These are phyloP conservation scores for Nomada flava DNA, from an alignment of 2,888 invertebrate genomes.

Conservation along the genomic window DNA sequence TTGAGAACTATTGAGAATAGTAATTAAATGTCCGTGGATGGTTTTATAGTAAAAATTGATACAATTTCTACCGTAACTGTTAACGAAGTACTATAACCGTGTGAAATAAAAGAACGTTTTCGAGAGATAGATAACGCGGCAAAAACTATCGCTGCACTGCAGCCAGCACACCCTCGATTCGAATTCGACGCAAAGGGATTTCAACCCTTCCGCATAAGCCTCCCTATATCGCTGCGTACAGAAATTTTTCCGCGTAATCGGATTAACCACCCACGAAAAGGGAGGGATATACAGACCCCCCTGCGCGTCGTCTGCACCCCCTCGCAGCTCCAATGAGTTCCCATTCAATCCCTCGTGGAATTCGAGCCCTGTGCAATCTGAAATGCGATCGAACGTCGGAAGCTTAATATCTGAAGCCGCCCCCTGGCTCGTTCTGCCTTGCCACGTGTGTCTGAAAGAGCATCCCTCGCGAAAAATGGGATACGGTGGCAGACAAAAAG, in stretches of 20 bases:
- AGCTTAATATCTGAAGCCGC: slow-evolving; percentile 68
- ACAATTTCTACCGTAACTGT: no score
- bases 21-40: no score
- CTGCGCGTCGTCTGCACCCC: slow-evolving; percentile 17
- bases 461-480: slow-evolving; percentile 43
- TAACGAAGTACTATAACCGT: no score
- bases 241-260: slow-evolving; percentile 75
- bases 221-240: slow-evolving; percentile 61
- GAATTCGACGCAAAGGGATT: slow-evolving; percentile 19
- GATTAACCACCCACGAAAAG: slow-evolving; percentile 72
- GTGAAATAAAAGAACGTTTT: not conserved
- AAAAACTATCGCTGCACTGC: not conserved
- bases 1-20: no score
- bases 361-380: slow-evolving; percentile 72
- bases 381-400: slow-evolving; percentile 75
- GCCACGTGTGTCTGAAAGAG: slow-evolving; percentile 45
- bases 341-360: slow-evolving; percentile 74
- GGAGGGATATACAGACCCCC: slow-evolving; percentile 50
- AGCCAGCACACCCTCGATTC: not conserved
- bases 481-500: not conserved
- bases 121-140: not conserved
- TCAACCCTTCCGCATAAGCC: slow-evolving; percentile 32
- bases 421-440: slow-evolving; percentile 30
- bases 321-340: slow-evolving; percentile 64
- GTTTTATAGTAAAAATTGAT: no score